Evolutionary conservation across 1,140 invertebrate genomes (phyloP).

Genomic region (Drosophila repletoides): DNA sequence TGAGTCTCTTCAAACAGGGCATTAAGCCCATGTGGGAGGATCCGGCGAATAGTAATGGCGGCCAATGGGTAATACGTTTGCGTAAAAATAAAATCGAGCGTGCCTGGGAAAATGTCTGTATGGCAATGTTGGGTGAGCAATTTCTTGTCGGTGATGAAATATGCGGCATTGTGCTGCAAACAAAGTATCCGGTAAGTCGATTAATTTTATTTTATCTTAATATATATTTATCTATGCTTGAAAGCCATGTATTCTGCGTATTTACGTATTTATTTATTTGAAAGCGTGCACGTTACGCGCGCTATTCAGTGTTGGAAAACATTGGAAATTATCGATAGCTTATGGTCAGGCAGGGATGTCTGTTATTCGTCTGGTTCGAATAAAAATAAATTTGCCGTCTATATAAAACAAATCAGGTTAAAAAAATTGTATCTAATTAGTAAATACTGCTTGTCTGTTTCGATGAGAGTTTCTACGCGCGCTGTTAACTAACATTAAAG

Average conservation of each 20-base stretch:
- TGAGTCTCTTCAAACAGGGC: constrained; percentile 99
- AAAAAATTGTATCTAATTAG: too few species aligned
- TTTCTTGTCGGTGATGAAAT: constrained; percentile 99
- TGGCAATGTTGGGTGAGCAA: constrained; percentile 99
- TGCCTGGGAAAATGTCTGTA: constrained; percentile 99
- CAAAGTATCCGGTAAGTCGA: constrained; percentile 91
- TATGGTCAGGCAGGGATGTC: too few species aligned
- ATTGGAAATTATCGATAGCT: too few species aligned
- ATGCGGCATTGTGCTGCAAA: constrained; percentile 98
- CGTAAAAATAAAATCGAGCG: constrained; percentile 97
- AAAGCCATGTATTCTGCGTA: too few species aligned
- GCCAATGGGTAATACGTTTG: constrained; percentile 97
- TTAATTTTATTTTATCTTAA: neutral
- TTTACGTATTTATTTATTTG: too few species aligned
- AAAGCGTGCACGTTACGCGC: constrained; percentile 7
- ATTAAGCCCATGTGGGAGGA: constrained; percentile 99
- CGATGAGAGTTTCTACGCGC: too few species aligned
- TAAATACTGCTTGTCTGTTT: too few species aligned
- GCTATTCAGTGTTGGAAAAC: constrained; percentile 12
- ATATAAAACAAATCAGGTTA: too few species aligned
- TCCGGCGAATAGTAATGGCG: constrained; percentile 95
- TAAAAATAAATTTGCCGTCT: too few species aligned
- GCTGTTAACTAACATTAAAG: too few species aligned
- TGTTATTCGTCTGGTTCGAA: too few species aligned
- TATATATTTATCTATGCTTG: neutral